Percentiles rank a stretch among this genome's conserved stretches.
These are phyloP conservation scores for Stramonita haemastoma DNA, from an alignment of 2,888 invertebrate species.

Conservation along the genomic window DNA sequence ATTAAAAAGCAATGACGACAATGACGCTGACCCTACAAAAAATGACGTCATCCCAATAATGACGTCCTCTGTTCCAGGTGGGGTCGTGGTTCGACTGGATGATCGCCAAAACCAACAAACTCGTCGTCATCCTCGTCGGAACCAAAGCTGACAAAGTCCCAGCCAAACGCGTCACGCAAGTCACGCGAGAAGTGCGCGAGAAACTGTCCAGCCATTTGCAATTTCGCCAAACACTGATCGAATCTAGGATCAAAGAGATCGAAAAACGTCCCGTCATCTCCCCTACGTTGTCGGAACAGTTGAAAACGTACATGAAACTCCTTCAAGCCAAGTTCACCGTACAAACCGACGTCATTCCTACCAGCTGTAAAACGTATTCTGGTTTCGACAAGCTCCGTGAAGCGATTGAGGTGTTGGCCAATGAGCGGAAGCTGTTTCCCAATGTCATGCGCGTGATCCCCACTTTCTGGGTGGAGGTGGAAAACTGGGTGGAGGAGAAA, in stretches of 20 bases:
- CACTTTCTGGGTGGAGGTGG: conserved; percentile 74
- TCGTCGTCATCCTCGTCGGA: conserved; percentile 71
- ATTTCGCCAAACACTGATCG: conserved; percentile 58
- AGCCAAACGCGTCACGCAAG: conserved; percentile 44
- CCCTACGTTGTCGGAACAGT: conserved; percentile 72
- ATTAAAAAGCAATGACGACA: neutral
- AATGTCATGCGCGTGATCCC: conserved; percentile 72
- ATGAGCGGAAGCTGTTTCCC: conserved; percentile 67
- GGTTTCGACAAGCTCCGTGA: conserved; percentile 68
- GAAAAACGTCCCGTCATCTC: conserved; percentile 70
- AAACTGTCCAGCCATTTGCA: conserved; percentile 59
- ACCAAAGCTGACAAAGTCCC: conserved; percentile 70
- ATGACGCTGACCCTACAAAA: neutral
- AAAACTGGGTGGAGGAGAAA: conserved; percentile 57
- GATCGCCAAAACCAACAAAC: conserved; percentile 72
- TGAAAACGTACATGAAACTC: conserved; percentile 69
- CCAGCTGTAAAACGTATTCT: conserved; percentile 60
- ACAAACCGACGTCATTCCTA: conserved; percentile 67
- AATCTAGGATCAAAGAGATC: conserved; percentile 68
- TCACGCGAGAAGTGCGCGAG: conserved; percentile 57
- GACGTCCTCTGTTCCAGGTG: conserved; percentile 52
- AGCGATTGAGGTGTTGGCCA: conserved; percentile 66
- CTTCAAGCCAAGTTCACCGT: conserved; percentile 67
- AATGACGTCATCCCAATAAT: neutral
- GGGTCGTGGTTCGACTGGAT: conserved; percentile 76